Evolutionary conservation across 2,797 vertebrate genomes (phyloP).

Genomic region (Nothura maculosa): DNA sequence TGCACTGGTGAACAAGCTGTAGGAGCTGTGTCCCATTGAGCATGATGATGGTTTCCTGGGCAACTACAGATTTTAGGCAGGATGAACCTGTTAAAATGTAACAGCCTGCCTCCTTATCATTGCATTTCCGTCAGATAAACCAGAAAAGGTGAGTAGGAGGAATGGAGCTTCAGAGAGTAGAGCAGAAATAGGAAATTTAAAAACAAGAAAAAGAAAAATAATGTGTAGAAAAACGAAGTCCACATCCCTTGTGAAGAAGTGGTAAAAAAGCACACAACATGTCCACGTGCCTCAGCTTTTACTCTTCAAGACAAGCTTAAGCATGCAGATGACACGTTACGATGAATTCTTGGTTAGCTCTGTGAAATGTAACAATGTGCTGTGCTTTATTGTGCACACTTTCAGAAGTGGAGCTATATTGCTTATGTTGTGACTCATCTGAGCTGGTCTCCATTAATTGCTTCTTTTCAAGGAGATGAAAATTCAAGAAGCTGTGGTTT

Average conservation of each 20-base stretch:
- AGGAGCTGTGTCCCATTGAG: background rate
- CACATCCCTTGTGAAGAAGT: background rate
- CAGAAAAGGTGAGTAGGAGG: background rate
- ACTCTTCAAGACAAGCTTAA: constrained; percentile 1
- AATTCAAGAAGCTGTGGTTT: background rate
- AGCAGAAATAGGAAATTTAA: background rate
- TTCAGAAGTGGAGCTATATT: background rate
- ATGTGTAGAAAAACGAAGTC: background rate
- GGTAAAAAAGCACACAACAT: background rate
- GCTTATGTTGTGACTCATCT: background rate
- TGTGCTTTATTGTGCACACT: background rate
- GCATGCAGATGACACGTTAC: background rate
- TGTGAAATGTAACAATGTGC: background rate
- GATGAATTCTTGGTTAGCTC: background rate
- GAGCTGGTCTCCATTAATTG: background rate
- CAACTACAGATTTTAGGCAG: background rate
- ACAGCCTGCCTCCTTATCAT: background rate
- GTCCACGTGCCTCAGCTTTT: fast-evolving
- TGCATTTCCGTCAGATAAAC: background rate
- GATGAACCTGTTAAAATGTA: background rate
- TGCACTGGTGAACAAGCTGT: background rate
- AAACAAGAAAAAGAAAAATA: background rate
- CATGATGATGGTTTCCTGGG: background rate
- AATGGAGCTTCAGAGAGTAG: background rate
- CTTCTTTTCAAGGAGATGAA: constrained; percentile 10